phyloP scores from a whole-genome alignment of 2,113 vertebrate species.

The Pongo pygmaeus region DNA sequence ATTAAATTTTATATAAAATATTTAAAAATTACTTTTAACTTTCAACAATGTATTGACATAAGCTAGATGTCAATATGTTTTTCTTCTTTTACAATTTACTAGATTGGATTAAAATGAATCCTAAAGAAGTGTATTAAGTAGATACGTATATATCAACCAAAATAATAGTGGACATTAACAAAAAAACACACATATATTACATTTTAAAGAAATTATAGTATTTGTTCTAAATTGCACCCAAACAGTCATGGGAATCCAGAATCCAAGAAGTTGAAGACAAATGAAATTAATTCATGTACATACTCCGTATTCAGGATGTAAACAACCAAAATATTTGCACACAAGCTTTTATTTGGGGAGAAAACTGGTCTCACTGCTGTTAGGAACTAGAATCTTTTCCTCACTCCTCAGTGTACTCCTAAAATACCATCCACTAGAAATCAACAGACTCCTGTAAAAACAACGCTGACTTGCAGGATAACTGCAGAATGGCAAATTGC shows the following conservation, averaged over 20 bases:
- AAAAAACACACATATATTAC: neutral
- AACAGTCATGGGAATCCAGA: neutral
- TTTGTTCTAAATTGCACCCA: neutral
- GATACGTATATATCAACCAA: neutral
- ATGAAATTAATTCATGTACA: neutral
- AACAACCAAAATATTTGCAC: neutral
- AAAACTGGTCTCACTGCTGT: neutral
- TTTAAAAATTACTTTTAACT: neutral
- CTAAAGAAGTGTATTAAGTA: neutral
- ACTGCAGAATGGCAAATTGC: neutral
- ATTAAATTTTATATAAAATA: neutral
- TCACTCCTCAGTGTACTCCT: neutral
- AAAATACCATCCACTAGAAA: neutral
- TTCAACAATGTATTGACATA: neutral
- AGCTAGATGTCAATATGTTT: neutral
- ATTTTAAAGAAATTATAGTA: neutral
- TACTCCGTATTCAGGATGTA: neutral
- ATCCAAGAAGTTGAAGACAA: neutral
- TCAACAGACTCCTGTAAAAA: neutral
- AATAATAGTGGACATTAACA: neutral
- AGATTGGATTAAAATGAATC: neutral
- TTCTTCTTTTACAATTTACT: neutral
- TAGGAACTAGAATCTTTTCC: neutral
- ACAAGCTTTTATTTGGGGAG: neutral
- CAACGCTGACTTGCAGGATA: neutral